Conservation (phyloP, 2,113 vertebrate genomes). For the Todiramphus saurophagus region DNA sequence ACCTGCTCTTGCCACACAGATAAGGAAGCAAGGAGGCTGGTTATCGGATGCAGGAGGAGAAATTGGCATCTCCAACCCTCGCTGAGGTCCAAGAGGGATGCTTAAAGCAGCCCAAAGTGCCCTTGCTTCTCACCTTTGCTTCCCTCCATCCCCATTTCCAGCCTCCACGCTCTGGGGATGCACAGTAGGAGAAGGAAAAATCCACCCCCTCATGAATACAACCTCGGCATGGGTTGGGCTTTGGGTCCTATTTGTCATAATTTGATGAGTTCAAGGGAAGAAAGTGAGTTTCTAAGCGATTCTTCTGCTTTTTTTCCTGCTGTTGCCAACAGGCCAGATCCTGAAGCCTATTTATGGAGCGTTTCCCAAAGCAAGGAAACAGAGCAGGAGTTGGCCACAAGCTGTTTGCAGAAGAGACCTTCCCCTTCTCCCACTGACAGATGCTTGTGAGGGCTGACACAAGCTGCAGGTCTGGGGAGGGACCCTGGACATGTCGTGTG, state of each 20-base stretch:
- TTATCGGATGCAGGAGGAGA: background rate
- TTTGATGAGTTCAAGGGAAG: background rate
- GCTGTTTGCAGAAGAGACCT: background rate
- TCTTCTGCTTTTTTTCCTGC: background rate
- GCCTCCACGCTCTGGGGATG: rapidly evolving
- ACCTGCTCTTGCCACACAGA: rapidly evolving
- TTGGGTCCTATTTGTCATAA: background rate
- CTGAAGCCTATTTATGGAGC: background rate
- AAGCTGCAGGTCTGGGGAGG: background rate
- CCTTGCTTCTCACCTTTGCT: background rate
- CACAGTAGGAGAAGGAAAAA: background rate
- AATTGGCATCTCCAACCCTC: background rate
- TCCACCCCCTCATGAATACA: background rate
- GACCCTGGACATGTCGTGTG: background rate
- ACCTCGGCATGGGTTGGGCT: rapidly evolving
- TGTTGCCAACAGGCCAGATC: background rate
- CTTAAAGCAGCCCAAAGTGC: background rate
- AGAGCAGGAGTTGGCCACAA: rapidly evolving
- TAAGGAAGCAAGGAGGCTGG: no score
- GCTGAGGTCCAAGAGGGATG: background rate
- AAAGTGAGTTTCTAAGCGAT: background rate
- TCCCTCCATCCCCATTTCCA: background rate
- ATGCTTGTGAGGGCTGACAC: background rate
- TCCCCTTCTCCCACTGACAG: background rate
- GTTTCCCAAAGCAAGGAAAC: background rate